phyloP scores from a whole-genome alignment of 2,797 vertebrate species.

The Alca torda region DNA sequence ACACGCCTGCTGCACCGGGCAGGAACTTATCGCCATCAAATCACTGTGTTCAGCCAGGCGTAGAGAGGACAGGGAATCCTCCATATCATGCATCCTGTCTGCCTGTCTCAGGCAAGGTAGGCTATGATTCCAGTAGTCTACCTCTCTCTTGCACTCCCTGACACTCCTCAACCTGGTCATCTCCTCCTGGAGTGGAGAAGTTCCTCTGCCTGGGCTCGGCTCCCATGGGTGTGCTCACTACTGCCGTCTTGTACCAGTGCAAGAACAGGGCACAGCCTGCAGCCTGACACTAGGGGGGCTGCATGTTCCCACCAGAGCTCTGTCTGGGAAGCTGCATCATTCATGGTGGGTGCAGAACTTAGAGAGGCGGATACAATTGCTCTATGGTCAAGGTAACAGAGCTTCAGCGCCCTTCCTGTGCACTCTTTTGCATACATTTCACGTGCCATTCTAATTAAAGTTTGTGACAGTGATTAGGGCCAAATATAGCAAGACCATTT shows the following conservation, averaged over 20 bases:
- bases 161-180: not conserved
- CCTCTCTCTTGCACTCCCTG: not conserved
- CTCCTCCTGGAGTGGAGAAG: not conserved
- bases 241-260: not conserved
- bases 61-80: not conserved
- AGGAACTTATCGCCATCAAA: not conserved
- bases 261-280: not conserved
- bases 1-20: not conserved
- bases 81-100: not conserved
- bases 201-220: not conserved
- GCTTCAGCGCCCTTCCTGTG: not conserved
- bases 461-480: not conserved
- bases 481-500: not conserved
- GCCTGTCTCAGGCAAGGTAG: not conserved
- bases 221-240: not conserved
- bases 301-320: not conserved
- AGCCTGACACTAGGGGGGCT: not conserved
- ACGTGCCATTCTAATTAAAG: not conserved
- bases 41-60: not conserved
- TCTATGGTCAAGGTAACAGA: not conserved
- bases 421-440: not conserved
- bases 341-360: not conserved
- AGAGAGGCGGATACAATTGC: not conserved
- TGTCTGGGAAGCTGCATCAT: not conserved
- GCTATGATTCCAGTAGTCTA: not conserved